Evolutionary conservation across 1,140 invertebrate species (phyloP).

Genomic region (Drosophila equinoxialis): DNA sequence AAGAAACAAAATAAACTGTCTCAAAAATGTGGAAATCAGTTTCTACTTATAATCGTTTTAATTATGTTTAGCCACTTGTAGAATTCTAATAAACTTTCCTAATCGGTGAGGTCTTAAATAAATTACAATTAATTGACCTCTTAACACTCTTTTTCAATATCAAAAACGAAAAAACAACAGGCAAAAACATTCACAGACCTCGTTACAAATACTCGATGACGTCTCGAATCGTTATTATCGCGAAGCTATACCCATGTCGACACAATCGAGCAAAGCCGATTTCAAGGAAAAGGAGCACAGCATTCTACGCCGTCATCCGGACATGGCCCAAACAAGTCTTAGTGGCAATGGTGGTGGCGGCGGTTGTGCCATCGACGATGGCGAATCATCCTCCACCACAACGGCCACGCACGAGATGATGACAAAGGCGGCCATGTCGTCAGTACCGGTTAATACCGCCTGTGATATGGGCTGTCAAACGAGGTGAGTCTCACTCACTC

Average conservation of each 20-base stretch:
- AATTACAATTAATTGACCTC: neutral
- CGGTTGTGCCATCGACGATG: slow-evolving; percentile 45
- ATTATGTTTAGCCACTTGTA: no score
- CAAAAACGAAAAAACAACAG: slow-evolving; percentile 31
- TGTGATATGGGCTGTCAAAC: slow-evolving; percentile 83
- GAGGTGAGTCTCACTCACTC: slow-evolving; percentile 56
- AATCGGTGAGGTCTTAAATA: no score
- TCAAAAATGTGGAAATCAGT: no score
- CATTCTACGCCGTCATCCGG: slow-evolving; percentile 70
- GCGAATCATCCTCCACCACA: slow-evolving; percentile 67
- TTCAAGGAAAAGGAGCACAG: slow-evolving; percentile 79
- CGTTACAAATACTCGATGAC: slow-evolving; percentile 80
- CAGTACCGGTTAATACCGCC: slow-evolving; percentile 68
- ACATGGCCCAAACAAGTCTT: slow-evolving; percentile 70
- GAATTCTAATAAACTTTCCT: no score
- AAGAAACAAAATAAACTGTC: no score
- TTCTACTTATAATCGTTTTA: no score
- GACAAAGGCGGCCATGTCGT: slow-evolving; percentile 57
- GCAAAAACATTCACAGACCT: slow-evolving; percentile 80
- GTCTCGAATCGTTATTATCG: slow-evolving; percentile 79
- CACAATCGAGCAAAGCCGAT: slow-evolving; percentile 65
- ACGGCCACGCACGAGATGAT: slow-evolving; percentile 70
- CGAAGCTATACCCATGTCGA: slow-evolving; percentile 70
- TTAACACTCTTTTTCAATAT: neutral
- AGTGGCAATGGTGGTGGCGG: slow-evolving; percentile 43